Conservation (phyloP, 2,113 vertebrate genomes). For the Seriola quinqueradiata region DNA sequence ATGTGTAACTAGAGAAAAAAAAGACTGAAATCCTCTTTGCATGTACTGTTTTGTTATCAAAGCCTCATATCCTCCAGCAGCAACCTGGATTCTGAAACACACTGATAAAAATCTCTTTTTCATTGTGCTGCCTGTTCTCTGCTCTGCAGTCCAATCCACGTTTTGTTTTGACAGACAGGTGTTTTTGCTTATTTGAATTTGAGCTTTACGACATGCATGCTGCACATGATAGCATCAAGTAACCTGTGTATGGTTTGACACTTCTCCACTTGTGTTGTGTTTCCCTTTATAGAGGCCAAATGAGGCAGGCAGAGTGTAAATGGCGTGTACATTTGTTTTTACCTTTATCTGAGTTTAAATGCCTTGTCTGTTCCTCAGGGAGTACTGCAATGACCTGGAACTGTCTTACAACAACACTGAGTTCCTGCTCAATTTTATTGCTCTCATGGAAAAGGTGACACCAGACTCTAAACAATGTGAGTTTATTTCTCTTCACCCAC, state of each 20-base stretch:
- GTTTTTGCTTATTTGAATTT: conserved; percentile 11
- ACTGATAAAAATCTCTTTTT: conserved; percentile 28
- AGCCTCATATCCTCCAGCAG: conserved; percentile 9
- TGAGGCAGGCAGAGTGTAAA: conserved; percentile 29
- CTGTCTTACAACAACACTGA: conserved; percentile 98
- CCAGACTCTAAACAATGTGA: conserved; percentile 99
- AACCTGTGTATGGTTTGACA: neutral
- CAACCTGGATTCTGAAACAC: conserved; percentile 26
- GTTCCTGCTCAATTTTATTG: conserved; percentile 98
- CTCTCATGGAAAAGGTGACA: conserved; percentile 99
- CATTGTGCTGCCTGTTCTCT: conserved; percentile 41
- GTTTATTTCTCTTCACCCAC: conserved; percentile 61
- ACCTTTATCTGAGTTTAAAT: conserved; percentile 33
- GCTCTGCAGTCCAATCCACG: conserved; percentile 29
- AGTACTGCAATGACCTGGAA: conserved; percentile 99
- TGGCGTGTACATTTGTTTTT: conserved; percentile 16
- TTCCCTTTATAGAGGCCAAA: conserved; percentile 7
- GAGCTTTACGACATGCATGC: conserved; percentile 46
- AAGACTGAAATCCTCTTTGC: conserved; percentile 42
- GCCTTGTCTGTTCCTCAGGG: conserved; percentile 86
- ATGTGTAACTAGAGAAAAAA: conserved; percentile 3
- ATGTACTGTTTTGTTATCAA: conserved; percentile 40
- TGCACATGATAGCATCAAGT: conserved; percentile 24
- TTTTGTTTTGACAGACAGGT: conserved; percentile 35
- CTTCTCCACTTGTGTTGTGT: conserved; percentile 25